Conservation (phyloP, 2,113 vertebrate genomes). For the Nibea albiflora region DNA sequence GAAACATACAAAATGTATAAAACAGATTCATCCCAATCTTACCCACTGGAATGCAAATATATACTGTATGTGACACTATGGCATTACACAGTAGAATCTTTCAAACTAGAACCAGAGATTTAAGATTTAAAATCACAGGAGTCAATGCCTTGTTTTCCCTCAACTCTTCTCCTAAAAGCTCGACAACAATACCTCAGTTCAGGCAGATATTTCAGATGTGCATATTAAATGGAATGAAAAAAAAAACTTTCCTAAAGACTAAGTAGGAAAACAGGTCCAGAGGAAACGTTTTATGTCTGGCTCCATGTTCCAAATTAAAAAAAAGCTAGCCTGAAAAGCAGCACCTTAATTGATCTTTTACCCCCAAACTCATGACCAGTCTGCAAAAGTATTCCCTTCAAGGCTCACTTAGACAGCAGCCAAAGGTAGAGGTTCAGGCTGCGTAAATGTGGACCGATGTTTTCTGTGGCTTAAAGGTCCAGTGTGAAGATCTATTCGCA, state of each 20-base stretch:
- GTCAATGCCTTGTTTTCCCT: slow-evolving; percentile 2
- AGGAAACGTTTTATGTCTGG: slow-evolving; percentile 59
- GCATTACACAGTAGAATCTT: not conserved
- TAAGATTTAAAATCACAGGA: slow-evolving; percentile 9
- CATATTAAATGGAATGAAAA: slow-evolving; percentile 37
- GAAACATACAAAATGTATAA: not conserved
- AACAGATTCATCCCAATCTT: not conserved
- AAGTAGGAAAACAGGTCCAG: slow-evolving; percentile 72
- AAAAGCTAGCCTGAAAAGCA: slow-evolving; percentile 53
- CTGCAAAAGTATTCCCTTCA: slow-evolving; percentile 25
- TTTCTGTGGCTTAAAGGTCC: not conserved
- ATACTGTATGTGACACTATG: not conserved
- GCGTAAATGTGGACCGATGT: not conserved
- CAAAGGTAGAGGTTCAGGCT: slow-evolving; percentile 7
- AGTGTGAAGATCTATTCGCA: too few species aligned
- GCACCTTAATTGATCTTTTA: slow-evolving; percentile 35
- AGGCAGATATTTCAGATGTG: slow-evolving; percentile 60
- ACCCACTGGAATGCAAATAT: not conserved
- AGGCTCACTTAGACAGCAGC: slow-evolving; percentile 33
- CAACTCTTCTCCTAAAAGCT: not conserved
- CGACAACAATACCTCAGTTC: slow-evolving; percentile 45
- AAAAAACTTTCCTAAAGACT: slow-evolving; percentile 46
- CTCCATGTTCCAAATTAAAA: slow-evolving; percentile 44
- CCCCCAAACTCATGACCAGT: slow-evolving; percentile 30
- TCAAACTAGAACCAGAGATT: not conserved